Percentiles rank a stretch among this genome's conserved stretches.
Conservation (phyloP, 1,140 invertebrate genomes). For the Macrobrachium rosenbergii region DNA sequence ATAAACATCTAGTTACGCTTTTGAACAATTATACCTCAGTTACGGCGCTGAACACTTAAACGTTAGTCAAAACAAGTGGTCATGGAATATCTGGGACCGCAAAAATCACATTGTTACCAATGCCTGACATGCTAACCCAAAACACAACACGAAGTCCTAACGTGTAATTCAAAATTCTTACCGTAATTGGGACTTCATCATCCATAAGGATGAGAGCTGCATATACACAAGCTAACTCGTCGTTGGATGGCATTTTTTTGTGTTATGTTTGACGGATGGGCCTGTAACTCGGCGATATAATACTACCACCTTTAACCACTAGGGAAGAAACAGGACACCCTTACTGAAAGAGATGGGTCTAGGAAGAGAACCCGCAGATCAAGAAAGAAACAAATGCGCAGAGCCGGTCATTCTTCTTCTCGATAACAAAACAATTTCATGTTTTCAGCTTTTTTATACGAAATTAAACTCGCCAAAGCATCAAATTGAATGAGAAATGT, state of each 20-base stretch:
- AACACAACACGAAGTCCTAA: neutral
- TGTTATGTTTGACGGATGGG: conserved; percentile 16
- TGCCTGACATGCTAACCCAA: neutral
- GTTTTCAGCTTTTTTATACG: too few relatives aligned
- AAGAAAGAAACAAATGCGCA: neutral
- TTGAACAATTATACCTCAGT: too few relatives aligned
- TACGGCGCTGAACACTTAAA: too few relatives aligned
- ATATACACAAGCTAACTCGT: conserved; percentile 98
- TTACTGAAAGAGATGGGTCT: neutral
- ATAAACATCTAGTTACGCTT: too few relatives aligned
- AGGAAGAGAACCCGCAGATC: neutral
- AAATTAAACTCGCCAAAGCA: too few relatives aligned
- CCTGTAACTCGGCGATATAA: conserved; percentile 56
- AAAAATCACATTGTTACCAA: neutral
- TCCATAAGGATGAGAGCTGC: conserved; percentile 96
- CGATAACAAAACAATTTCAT: too few relatives aligned
- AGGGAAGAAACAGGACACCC: conserved; percentile 41
- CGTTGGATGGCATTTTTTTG: conserved; percentile 81
- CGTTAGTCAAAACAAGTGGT: too few relatives aligned
- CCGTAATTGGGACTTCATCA: conserved; percentile 97
- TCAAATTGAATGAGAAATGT: too few relatives aligned
- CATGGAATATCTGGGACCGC: too few relatives aligned
- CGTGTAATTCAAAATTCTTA: conserved; percentile 75
- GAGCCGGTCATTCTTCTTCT: too few relatives aligned
- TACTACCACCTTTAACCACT: conserved; percentile 52